phyloP scores from a whole-genome alignment of 2,888 invertebrate species.

The Drosophila pseudotakahashii region DNA sequence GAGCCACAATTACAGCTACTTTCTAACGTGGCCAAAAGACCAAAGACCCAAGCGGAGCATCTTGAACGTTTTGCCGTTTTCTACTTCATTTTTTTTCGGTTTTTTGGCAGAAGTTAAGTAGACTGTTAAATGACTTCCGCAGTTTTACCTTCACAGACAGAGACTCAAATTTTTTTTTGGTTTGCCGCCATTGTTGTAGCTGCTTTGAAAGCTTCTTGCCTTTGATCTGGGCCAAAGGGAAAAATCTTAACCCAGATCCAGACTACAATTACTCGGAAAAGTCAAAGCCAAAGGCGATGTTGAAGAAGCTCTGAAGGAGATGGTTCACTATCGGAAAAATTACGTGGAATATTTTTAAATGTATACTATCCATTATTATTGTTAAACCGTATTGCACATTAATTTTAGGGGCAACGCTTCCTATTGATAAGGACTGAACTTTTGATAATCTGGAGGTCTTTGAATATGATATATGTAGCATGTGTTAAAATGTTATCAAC shows the following conservation, averaged over 20 bases:
- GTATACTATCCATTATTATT: neutral
- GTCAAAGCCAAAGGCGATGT: neutral
- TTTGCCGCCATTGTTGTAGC: constrained; percentile 15
- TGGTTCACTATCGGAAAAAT: neutral
- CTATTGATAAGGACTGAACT: constrained; percentile 15
- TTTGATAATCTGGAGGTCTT: constrained; percentile 2
- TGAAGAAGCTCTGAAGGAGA: neutral
- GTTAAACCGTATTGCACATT: no score
- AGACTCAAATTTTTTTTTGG: constrained; percentile 23
- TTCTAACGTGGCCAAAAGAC: constrained; percentile 66
- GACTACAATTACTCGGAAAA: neutral
- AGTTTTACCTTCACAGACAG: constrained; percentile 45
- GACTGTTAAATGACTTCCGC: constrained; percentile 76
- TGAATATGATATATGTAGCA: neutral
- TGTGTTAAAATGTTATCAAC: neutral
- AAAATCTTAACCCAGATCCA: constrained; percentile 22
- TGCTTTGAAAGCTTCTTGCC: constrained; percentile 30
- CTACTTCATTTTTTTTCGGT: constrained; percentile 24
- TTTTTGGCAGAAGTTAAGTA: constrained; percentile 53
- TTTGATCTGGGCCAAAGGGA: constrained; percentile 44
- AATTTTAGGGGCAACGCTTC: no score
- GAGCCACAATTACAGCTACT: constrained; percentile 66
- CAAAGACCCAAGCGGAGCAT: constrained; percentile 47
- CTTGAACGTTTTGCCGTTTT: constrained; percentile 49
- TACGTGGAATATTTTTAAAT: neutral